Base-by-base conservation (phyloP, 1,140 invertebrate genomes). In the Drosophila setifemur region DNA sequence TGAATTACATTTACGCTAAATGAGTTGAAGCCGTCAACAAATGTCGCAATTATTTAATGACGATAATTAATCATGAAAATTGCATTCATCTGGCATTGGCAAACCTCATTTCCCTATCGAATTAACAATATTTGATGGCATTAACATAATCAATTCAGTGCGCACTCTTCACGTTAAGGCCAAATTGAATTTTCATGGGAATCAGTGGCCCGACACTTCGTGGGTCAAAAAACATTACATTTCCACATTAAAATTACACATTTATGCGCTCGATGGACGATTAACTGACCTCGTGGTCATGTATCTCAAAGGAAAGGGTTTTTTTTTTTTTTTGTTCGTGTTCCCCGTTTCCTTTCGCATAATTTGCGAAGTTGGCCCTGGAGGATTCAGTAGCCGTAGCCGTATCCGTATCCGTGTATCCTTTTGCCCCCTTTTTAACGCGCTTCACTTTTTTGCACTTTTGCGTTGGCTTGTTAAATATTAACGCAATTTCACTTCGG, bases 401-500 rank as follows among this genome's bases (percentile, higher is more conserved):
- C 50, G 58, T 26, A 25, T 40, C 14, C 31, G 49, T 31, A 48
- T 47, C 35, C 63, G n/a, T n/a, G n/a, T n/a, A n/a, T n/a, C n/a
- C n/a, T 18, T 28, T 43, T 26, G 40, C 19, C 40, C 12, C 43
- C 21, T 40, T 69, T 44, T 53, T 81, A 54, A 75, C 73, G 44
- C 33, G 28, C 61, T 72, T 81, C 71, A 40, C 60, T 69, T 78
- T 69, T 78, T 73, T 81, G 55, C 75, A 75, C 67, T 76, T 73
- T 75, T 44, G 54, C 70, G 33, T 16, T 73, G 42, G 48, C 75
- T 86, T 76, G 72, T 86, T 81, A 86, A 86, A 86, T 86, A 86
- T 86, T 86, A 86, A 86, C 75, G 81, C 82, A 87, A 85, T 85
- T 85, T 68, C 75, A 81, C 81, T 85, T 73, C 64, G 72, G 60